Evolutionary conservation across 1,140 invertebrate genomes (phyloP).

Genomic region (Bradynema listronoti): DNA sequence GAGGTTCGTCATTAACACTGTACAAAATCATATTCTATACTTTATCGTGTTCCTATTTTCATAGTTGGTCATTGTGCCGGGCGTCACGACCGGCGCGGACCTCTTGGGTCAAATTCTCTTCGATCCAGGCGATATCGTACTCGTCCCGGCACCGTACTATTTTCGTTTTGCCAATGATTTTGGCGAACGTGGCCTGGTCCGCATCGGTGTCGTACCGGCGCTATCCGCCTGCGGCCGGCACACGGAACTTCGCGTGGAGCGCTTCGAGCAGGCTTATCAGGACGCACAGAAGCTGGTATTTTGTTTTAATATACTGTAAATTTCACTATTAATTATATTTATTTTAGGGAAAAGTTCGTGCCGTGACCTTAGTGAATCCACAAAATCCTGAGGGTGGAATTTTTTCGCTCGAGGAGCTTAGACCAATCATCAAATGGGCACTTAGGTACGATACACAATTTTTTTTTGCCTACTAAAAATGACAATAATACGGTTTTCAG

Average conservation of each 20-base stretch:
- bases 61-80: conserved; percentile 31
- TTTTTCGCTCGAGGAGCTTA: conserved; percentile 36
- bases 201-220: conserved; percentile 29
- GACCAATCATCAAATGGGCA: conserved; percentile 30
- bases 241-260: conserved; percentile 33
- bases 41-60: background rate
- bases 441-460: conserved; percentile 11
- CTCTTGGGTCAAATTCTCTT: conserved; percentile 35
- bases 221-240: conserved; percentile 15
- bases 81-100: conserved; percentile 40
- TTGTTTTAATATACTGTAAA: no score
- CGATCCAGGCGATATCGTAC: conserved; percentile 34
- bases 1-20: no score
- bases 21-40: background rate
- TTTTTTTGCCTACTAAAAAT: background rate
- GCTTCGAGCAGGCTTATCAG: conserved; percentile 36
- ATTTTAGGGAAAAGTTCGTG: conserved; percentile 35
- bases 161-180: conserved; percentile 44
- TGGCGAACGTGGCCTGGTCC: conserved; percentile 34
- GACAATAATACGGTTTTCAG: conserved; percentile 14
- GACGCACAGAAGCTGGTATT: conserved; percentile 7
- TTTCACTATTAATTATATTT: no score
- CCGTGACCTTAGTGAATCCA: conserved; percentile 38
- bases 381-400: conserved; percentile 42
- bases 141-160: conserved; percentile 35